Base-by-base conservation (phyloP, 2,113 vertebrate genomes). In the Ivindomyrus marchei region DNA sequence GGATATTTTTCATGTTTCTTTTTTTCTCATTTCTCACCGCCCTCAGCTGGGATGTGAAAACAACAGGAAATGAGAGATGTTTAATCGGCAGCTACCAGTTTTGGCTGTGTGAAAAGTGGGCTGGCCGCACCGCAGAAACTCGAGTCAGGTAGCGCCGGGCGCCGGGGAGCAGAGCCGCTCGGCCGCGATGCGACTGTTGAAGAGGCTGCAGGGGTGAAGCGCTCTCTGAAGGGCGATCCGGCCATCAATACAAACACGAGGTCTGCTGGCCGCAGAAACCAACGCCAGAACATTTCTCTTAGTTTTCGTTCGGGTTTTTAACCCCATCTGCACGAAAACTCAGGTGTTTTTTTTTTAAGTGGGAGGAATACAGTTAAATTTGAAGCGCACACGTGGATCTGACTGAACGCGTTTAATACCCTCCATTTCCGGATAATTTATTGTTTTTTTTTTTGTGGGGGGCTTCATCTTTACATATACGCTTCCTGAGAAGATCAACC, bases 31-130 rank as follows among this genome's bases (percentile, higher is more conserved):
- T 47, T 85, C 83, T 85, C 42, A 85, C 36, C 36, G 52, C 52
- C 52, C 31, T 46, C 56, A 58, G 17, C 19, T 9, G 58, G 17
- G 56, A 50, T 9, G 53, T 42, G 53, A 89, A 85, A 89, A 89
- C 42, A 89, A 89, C 89, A 85, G 80, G 80, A 89, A 89, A 85
- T 39, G 50, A 89, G 39, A 45, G 31, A 62, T 56, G 21, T 89
- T 58, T 62, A 58, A 88, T 66, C 39, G 36, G 87, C 31, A n/a
- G 49, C 50, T 53, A 39, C 31, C 3, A 84, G 66, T 77, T 36
- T 13, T 50, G 70, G 15, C 31, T 52, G 74, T n/a, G 77, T 50
- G 50, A 89, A 58, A 89, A 89, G 52, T 27, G 89, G 77, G 89
- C 31, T 47, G 89, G 50, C 24, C 80, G 52, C 39, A 24, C 6